Conservation (phyloP, 2,113 vertebrate genomes). For the Stigmatopora nigra region DNA sequence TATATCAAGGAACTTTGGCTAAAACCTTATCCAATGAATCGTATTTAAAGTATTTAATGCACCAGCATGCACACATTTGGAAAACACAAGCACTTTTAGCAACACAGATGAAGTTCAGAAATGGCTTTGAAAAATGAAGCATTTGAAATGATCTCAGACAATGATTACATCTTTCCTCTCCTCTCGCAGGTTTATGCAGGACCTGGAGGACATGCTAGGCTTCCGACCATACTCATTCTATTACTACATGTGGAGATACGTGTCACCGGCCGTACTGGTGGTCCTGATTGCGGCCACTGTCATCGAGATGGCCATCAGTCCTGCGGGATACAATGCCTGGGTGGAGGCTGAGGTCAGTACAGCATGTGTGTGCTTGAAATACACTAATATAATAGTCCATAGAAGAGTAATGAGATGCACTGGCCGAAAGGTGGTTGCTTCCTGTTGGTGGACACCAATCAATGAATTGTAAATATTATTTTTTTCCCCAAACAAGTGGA, state of each 20-base stretch:
- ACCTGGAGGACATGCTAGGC: slow-evolving; percentile 96
- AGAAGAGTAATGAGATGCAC: background rate
- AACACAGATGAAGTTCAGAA: no score
- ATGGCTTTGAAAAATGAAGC: background rate
- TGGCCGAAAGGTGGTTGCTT: no score
- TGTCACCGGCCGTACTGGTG: slow-evolving; percentile 86
- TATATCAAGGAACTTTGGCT: no score
- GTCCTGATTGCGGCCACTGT: slow-evolving; percentile 81
- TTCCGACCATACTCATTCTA: slow-evolving; percentile 87
- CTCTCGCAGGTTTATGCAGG: slow-evolving; percentile 88
- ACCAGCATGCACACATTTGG: no score
- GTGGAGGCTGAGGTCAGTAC: slow-evolving; percentile 83
- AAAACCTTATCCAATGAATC: no score
- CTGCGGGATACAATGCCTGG: slow-evolving; percentile 94
- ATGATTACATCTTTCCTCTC: background rate
- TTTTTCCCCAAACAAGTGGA: no score
- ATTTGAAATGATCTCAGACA: no score
- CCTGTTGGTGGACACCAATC: no score
- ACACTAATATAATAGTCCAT: background rate
- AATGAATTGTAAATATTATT: no score
- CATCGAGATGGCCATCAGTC: slow-evolving; percentile 87
- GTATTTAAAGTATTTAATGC: no score
- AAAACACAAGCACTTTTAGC: no score
- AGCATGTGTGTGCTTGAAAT: background rate
- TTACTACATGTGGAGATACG: slow-evolving; percentile 94